Percentiles rank a stretch among this genome's conserved stretches.
These are phyloP conservation scores for Clistopyga incitator DNA, from an alignment of 2,888 invertebrate genomes.

Conservation along the genomic window DNA sequence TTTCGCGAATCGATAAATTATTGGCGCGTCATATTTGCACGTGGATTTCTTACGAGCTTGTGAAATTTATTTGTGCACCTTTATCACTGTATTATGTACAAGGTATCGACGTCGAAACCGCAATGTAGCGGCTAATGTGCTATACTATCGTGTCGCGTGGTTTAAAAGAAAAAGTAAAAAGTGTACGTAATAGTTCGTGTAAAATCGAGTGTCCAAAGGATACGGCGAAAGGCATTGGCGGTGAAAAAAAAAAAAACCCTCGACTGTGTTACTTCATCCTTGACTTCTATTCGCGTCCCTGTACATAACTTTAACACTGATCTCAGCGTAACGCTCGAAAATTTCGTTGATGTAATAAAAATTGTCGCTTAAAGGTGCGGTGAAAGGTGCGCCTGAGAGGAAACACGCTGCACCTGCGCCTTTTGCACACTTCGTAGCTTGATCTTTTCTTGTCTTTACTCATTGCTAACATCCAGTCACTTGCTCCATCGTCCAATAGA, in stretches of 20 bases:
- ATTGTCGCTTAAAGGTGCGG: constrained; percentile 69
- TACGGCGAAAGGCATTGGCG: constrained; percentile 27
- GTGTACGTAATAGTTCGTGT: background rate
- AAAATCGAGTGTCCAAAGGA: constrained; percentile 19
- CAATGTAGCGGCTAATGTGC: background rate
- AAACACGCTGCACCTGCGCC: constrained; percentile 67
- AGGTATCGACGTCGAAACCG: constrained; percentile 2
- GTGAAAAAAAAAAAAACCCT: constrained; percentile 8
- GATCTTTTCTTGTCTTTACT: constrained; percentile 38
- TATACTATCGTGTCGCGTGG: background rate
- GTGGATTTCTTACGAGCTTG: constrained; percentile 21
- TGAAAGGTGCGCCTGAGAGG: constrained; percentile 75
- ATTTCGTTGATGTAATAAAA: constrained; percentile 54
- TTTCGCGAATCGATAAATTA: background rate
- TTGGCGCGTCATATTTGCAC: background rate
- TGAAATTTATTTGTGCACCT: constrained; percentile 5
- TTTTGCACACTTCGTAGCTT: constrained; percentile 17
- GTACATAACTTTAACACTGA: constrained; percentile 7
- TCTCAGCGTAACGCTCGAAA: constrained; percentile 28
- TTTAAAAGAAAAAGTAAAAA: background rate
- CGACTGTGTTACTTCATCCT: constrained; percentile 30
- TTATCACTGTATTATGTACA: background rate
- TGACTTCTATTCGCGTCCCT: constrained; percentile 24
- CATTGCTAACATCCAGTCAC: constrained; percentile 1
- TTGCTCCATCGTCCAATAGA: background rate